A percentile compares a stretch with the other conserved stretches of the same genome.
These are phyloP conservation scores for Dichetophora obliterata DNA, from an alignment of 2,888 invertebrate species.

Conservation along the genomic window DNA sequence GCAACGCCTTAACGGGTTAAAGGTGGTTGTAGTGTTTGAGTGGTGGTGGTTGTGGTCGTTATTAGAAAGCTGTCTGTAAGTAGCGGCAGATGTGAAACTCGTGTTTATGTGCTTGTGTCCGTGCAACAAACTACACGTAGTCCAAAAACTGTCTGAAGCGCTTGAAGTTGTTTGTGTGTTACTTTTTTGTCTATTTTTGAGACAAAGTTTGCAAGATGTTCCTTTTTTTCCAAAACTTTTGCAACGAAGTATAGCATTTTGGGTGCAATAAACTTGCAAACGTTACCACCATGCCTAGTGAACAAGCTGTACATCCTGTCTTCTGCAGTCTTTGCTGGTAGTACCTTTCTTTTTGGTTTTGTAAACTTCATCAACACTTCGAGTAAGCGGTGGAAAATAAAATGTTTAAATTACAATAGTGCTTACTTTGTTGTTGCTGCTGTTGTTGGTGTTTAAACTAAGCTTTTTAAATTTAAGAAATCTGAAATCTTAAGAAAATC, in stretches of 20 bases:
- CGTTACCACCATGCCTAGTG: not conserved
- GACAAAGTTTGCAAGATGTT: conserved; percentile 11
- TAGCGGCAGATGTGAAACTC: too few relatives aligned
- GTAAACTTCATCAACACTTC: conserved; percentile 2
- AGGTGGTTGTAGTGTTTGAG: too few relatives aligned
- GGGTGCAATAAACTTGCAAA: conserved; percentile 27
- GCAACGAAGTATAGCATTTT: not conserved
- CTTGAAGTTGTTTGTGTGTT: not conserved
- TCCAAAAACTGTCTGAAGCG: conserved; percentile 22
- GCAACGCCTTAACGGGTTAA: too few relatives aligned
- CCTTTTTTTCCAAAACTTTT: not conserved
- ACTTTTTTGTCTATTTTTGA: not conserved
- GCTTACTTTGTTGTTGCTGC: conserved; percentile 23
- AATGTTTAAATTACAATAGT: not conserved
- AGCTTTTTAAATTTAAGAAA: too few relatives aligned
- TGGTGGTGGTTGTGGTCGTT: too few relatives aligned
- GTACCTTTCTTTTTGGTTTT: not conserved
- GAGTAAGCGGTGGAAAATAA: not conserved
- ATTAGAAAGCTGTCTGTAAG: too few relatives aligned
- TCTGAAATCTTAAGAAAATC: too few relatives aligned
- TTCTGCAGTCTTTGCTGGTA: not conserved
- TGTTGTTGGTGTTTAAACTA: too few relatives aligned
- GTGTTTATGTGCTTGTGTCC: too few relatives aligned
- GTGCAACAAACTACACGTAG: not conserved
- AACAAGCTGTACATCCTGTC: not conserved